Evolutionary conservation across 92 coral and sea anemone species (phyloP).

Genomic region (Phenganax marumi): DNA sequence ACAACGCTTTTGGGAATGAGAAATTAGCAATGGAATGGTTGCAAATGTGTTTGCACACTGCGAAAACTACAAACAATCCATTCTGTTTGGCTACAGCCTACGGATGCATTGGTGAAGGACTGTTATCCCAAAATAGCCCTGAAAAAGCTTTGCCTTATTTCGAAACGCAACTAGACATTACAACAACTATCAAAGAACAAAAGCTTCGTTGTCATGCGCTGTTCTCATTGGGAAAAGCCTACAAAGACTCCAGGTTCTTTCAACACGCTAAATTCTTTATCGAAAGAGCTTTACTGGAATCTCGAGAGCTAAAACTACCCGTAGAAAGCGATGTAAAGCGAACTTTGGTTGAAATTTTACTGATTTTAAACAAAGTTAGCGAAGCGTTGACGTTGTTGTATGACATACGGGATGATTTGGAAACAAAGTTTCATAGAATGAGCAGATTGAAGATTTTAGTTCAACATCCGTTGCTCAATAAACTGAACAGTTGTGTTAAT

Average conservation of each 20-base stretch:
- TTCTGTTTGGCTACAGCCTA: conserved; percentile 26
- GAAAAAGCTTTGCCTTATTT: conserved; percentile 18
- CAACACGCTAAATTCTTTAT: conserved; percentile 34
- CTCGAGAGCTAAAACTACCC: conserved; percentile 7
- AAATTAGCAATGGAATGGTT: conserved; percentile 22
- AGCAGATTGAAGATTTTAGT: conserved; percentile 17
- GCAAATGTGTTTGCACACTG: conserved; percentile 14
- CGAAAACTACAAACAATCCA: neutral
- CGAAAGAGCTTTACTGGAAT: conserved; percentile 19
- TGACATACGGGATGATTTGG: conserved; percentile 20
- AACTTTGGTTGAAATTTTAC: neutral
- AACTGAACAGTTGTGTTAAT: conserved; percentile 23
- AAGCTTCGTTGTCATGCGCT: conserved; percentile 12
- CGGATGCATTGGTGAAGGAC: neutral
- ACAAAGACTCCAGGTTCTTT: neutral
- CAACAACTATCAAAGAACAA: conserved; percentile 14
- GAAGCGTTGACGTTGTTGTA: conserved; percentile 20
- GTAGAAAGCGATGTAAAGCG: neutral
- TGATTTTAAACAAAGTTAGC: neutral
- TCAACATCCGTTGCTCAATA: conserved; percentile 25
- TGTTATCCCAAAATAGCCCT: conserved; percentile 4
- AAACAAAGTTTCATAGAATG: conserved; percentile 13
- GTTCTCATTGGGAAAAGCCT: neutral
- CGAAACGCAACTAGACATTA: conserved; percentile 23
- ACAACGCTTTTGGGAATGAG: neutral